A percentile compares a stretch with the other conserved stretches of the same genome.
Conservation (phyloP, 2,797 vertebrate genomes). For the Cynodonichthys magdalenae region DNA sequence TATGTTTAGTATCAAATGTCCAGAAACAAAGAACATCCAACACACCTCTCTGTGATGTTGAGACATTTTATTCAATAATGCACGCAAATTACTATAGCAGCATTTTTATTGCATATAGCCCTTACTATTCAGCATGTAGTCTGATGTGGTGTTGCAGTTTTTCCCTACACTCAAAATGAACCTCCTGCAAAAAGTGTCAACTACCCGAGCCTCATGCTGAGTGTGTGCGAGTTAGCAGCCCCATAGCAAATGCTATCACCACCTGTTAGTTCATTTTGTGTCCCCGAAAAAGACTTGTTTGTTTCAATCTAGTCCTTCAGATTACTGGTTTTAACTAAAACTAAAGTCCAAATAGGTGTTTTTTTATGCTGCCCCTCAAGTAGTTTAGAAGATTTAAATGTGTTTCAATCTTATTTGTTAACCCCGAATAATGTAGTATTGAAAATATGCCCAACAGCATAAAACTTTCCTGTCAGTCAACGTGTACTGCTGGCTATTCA, state of each 20-base stretch:
- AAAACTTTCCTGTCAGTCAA: too few relatives aligned
- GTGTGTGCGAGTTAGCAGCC: background rate
- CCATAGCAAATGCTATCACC: constrained; percentile 7
- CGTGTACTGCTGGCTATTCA: too few relatives aligned
- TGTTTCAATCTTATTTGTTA: too few relatives aligned
- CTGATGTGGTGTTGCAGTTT: background rate
- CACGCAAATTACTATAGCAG: too few relatives aligned
- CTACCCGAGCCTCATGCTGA: constrained; percentile 4
- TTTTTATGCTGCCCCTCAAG: background rate
- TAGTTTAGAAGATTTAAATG: background rate
- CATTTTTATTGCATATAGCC: too few relatives aligned
- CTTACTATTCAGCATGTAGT: too few relatives aligned
- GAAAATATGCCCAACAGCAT: too few relatives aligned
- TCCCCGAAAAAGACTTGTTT: background rate
- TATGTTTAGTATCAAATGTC: too few relatives aligned
- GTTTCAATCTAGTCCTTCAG: background rate
- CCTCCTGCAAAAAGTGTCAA: background rate
- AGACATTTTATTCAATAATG: too few relatives aligned
- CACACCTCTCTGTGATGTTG: too few relatives aligned
- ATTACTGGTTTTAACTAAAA: background rate
- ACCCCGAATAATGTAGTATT: too few relatives aligned
- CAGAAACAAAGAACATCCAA: too few relatives aligned
- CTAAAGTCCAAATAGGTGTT: background rate
- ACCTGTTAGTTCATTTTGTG: background rate
- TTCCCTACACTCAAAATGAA: background rate